phyloP scores from a whole-genome alignment of 2,113 vertebrate species.

The Aviceda subcristata region DNA sequence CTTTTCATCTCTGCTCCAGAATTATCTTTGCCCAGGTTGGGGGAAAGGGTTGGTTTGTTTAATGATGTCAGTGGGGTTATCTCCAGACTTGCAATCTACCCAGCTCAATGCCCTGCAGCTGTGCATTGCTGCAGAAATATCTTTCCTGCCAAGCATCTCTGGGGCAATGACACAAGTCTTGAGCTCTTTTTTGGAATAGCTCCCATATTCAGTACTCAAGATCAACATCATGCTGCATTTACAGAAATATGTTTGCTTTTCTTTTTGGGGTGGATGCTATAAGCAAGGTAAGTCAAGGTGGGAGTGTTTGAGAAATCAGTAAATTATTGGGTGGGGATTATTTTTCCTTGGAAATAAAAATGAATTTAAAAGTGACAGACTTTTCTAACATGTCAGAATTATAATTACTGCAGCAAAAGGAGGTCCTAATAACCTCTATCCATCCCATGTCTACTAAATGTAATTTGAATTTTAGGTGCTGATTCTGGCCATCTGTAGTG shows the following conservation, averaged over 20 bases:
- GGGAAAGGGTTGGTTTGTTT: not conserved
- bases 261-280: not conserved
- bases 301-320: not conserved
- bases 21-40: not conserved
- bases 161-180: not conserved
- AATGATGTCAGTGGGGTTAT: not conserved
- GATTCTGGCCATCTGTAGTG: slow-evolving; percentile 37
- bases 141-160: not conserved
- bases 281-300: not conserved
- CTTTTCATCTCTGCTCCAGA: not conserved
- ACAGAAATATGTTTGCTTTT: not conserved
- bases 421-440: not conserved
- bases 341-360: not conserved
- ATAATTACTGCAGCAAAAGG: not conserved
- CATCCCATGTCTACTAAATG: not conserved
- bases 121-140: rapidly evolving
- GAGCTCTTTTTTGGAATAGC: not conserved
- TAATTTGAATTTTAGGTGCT: slow-evolving; percentile 6
- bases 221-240: not conserved
- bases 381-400: not conserved
- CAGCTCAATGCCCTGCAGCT: not conserved
- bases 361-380: rapidly evolving
- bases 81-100: not conserved
- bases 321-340: not conserved
- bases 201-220: not conserved